Conservation (phyloP, 2,113 vertebrate species). For the Tamias sibiricus region DNA sequence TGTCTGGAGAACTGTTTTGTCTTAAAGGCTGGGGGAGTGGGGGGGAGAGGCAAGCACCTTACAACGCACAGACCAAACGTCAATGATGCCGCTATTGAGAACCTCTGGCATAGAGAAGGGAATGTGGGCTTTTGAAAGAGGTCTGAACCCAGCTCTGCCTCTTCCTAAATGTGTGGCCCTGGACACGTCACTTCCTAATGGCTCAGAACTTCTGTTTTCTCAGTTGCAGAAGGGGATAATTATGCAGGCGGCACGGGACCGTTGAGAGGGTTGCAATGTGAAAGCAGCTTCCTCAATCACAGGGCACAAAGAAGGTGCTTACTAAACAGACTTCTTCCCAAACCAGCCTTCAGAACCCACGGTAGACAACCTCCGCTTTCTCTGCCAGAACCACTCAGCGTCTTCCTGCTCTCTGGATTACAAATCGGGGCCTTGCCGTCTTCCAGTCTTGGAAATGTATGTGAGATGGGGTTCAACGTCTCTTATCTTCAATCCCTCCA, state of each 20-base stretch:
- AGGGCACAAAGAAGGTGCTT: neutral
- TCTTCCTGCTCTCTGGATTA: neutral
- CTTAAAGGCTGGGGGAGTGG: too few species aligned
- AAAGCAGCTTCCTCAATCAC: neutral
- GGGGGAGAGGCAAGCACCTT: neutral
- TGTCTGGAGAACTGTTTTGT: neutral
- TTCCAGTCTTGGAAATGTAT: neutral
- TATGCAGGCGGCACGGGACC: neutral
- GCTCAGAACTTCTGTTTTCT: neutral
- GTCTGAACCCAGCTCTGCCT: neutral
- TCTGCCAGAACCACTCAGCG: neutral
- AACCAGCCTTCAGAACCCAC: neutral
- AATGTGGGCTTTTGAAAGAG: neutral
- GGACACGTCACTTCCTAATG: neutral
- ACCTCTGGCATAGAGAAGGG: neutral
- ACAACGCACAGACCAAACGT: too few species aligned
- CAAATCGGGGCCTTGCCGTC: too few species aligned
- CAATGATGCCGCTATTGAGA: neutral
- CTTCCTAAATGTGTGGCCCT: neutral
- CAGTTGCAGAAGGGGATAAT: neutral
- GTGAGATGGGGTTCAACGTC: neutral
- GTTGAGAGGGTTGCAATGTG: neutral
- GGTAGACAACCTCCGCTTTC: neutral
- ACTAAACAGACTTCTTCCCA: too few species aligned
- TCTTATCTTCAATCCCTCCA: neutral